Percentiles rank a stretch among this genome's conserved stretches.
Conservation (phyloP, 2,113 vertebrate genomes). For the Camelus dromedarius region DNA sequence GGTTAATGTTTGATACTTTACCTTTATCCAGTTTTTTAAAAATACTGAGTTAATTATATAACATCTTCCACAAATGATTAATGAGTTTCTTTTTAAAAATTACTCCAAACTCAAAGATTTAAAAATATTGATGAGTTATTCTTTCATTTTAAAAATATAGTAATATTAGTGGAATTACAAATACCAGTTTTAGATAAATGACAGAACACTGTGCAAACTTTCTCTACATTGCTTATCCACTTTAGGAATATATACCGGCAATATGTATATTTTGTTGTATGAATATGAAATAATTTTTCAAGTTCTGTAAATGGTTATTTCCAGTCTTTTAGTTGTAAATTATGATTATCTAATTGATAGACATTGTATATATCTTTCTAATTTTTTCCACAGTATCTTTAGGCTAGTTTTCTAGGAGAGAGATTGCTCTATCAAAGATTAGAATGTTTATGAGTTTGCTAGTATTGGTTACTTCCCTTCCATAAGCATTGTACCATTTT, state of each 20-base stretch:
- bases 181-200: neutral
- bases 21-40: neutral
- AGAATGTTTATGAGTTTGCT: neutral
- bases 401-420: neutral
- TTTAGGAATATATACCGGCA: neutral
- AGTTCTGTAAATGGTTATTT: neutral
- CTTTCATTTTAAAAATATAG: neutral
- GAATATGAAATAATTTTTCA: neutral
- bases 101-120: neutral
- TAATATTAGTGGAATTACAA: neutral
- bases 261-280: neutral
- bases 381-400: neutral
- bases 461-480: neutral
- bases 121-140: neutral
- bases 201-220: neutral
- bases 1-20: neutral
- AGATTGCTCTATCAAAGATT: neutral
- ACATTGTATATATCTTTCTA: neutral
- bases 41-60: neutral
- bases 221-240: neutral
- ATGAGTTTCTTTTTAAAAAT: neutral
- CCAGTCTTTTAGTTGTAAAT: neutral
- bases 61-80: neutral
- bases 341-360: neutral
- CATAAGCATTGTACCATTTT: neutral